Evolutionary conservation across 2,888 invertebrate species (phyloP).

Genomic region (Eudasyphora cyanicolor): DNA sequence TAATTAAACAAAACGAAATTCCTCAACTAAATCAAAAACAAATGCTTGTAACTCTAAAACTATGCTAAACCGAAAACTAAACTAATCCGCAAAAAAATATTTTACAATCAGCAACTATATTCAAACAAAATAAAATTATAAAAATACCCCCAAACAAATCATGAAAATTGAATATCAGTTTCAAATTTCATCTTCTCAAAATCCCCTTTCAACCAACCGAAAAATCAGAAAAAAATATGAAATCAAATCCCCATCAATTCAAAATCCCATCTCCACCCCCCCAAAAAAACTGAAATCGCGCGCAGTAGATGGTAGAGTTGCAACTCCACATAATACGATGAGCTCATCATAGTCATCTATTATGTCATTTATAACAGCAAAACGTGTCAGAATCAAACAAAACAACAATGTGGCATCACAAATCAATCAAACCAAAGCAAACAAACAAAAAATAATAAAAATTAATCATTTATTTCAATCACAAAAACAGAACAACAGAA

Average conservation of each 20-base stretch:
- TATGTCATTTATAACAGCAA: slow-evolving; percentile 71
- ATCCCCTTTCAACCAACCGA: not conserved
- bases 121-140: slow-evolving; percentile 71
- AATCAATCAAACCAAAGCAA: slow-evolving; percentile 50
- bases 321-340: slow-evolving; percentile 79
- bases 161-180: slow-evolving; percentile 75
- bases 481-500: no score
- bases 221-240: not conserved
- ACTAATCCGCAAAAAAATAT: not conserved
- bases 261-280: not conserved
- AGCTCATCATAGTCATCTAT: slow-evolving; percentile 74
- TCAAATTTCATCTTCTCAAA: slow-evolving; percentile 74
- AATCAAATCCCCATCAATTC: not conserved
- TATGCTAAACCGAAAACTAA: slow-evolving; percentile 45
- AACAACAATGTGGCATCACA: slow-evolving; percentile 49
- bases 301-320: slow-evolving; percentile 77
- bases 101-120: slow-evolving; percentile 24
- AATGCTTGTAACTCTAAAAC: slow-evolving; percentile 23
- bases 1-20: not conserved
- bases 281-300: slow-evolving; percentile 54
- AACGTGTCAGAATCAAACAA: slow-evolving; percentile 30
- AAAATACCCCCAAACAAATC: slow-evolving; percentile 73
- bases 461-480: slow-evolving; percentile 22
- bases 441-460: slow-evolving; percentile 27
- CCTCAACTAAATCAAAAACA: not conserved